Evolutionary conservation across 2,888 invertebrate species (phyloP).

Genomic region (Epirrhoe alternata): DNA sequence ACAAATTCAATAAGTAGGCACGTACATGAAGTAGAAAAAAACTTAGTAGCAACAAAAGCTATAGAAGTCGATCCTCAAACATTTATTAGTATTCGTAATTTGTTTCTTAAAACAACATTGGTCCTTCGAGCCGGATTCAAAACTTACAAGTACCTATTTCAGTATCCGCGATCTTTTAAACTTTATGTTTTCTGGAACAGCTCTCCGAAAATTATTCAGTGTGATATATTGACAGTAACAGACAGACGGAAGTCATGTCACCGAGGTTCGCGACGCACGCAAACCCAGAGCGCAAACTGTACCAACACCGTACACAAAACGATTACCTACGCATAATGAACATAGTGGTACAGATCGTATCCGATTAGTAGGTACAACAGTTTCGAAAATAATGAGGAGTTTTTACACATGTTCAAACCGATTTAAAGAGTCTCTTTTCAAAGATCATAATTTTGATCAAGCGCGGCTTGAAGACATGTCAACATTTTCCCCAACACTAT

Average conservation of each 20-base stretch:
- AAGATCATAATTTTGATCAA: too few relatives aligned
- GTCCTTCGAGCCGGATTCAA: conserved; percentile 2
- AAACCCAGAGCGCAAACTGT: neutral
- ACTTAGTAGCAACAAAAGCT: too few relatives aligned
- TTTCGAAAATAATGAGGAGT: too few relatives aligned
- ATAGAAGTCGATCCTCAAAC: neutral
- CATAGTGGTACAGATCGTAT: too few relatives aligned
- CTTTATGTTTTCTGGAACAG: neutral
- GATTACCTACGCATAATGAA: too few relatives aligned
- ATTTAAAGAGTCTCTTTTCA: too few relatives aligned
- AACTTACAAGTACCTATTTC: neutral
- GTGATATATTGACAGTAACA: conserved; percentile 32
- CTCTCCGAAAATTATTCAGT: conserved; percentile 30
- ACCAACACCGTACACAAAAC: neutral
- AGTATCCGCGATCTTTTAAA: neutral
- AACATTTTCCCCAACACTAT: too few relatives aligned
- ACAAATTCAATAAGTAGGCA: neutral
- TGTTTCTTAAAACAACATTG: neutral
- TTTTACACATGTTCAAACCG: neutral
- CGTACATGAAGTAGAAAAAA: too few relatives aligned
- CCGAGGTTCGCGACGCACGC: conserved; percentile 14
- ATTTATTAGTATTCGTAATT: neutral
- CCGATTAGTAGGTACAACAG: too few relatives aligned
- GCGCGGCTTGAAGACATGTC: too few relatives aligned
- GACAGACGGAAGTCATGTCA: conserved; percentile 32